These are phyloP conservation scores for Sebastes nivosus DNA, from an alignment of 2,797 vertebrate genomes.

Conservation along the genomic window DNA sequence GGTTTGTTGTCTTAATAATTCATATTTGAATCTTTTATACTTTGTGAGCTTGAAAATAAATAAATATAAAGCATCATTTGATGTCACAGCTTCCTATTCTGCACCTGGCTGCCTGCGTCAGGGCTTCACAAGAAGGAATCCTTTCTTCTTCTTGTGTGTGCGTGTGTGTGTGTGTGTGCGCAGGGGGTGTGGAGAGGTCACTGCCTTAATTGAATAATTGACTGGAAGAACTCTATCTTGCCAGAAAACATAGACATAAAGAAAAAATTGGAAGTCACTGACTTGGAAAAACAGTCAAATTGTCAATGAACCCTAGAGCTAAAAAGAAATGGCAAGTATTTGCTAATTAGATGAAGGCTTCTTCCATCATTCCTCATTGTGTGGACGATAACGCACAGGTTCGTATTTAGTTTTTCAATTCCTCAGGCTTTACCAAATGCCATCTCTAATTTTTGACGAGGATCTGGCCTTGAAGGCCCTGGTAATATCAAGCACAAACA, in stretches of 20 bases:
- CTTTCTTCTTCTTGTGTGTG: slow-evolving; percentile 54
- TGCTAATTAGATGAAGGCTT: slow-evolving; percentile 69
- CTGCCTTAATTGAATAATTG: slow-evolving; percentile 66
- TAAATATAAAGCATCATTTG: slow-evolving; percentile 46
- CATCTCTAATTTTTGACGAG: slow-evolving; percentile 76
- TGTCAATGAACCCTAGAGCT: slow-evolving; percentile 53
- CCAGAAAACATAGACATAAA: slow-evolving; percentile 33
- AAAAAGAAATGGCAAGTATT: slow-evolving; percentile 60
- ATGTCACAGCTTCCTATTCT: slow-evolving; percentile 48
- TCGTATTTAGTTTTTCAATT: slow-evolving; percentile 80
- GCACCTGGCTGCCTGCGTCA: slow-evolving; percentile 56
- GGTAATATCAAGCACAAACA: slow-evolving; percentile 85
- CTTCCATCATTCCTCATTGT: slow-evolving; percentile 56
- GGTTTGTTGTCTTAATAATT: not conserved
- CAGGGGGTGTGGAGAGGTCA: slow-evolving; percentile 56
- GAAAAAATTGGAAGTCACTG: slow-evolving; percentile 36
- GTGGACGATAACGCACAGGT: slow-evolving; percentile 57
- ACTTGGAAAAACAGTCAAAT: slow-evolving; percentile 54
- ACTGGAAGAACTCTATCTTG: slow-evolving; percentile 47
- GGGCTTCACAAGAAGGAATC: slow-evolving; percentile 58
- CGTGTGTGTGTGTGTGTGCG: slow-evolving; percentile 15
- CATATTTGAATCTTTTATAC: slow-evolving; percentile 10
- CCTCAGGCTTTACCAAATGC: slow-evolving; percentile 71
- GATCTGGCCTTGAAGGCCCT: slow-evolving; percentile 75
- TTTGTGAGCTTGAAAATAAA: slow-evolving; percentile 7